Conservation (phyloP, 2,888 invertebrate species). For the Epinotia demarniana region DNA sequence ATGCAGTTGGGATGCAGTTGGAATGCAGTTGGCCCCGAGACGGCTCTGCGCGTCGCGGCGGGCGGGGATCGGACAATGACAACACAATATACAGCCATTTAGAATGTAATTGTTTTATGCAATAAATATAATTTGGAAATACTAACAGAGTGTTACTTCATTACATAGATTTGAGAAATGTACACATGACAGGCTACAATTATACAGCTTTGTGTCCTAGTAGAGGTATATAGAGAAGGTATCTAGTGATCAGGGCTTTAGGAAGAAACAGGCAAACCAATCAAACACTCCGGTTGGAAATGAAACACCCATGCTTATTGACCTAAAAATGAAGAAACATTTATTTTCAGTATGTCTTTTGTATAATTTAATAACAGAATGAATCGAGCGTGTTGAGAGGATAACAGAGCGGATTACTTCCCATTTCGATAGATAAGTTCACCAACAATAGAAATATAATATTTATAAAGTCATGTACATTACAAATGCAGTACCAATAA, state of each 20-base stretch:
- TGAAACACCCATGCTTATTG: slow-evolving; percentile 86
- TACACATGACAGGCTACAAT: slow-evolving; percentile 43
- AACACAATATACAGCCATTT: slow-evolving; percentile 44
- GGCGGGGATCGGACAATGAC: slow-evolving; percentile 35
- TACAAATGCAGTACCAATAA: slow-evolving; percentile 82
- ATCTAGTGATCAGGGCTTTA: slow-evolving; percentile 24
- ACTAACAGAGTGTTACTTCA: slow-evolving; percentile 44
- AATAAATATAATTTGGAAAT: slow-evolving; percentile 46
- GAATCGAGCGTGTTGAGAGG: slow-evolving; percentile 80
- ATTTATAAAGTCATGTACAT: slow-evolving; percentile 83
- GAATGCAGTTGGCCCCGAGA: not conserved
- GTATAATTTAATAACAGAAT: slow-evolving; percentile 86
- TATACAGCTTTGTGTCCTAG: slow-evolving; percentile 38
- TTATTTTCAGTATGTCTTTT: slow-evolving; percentile 89
- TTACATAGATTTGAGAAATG: slow-evolving; percentile 45
- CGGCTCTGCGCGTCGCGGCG: not conserved
- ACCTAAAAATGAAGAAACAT: slow-evolving; percentile 90
- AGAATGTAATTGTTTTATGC: slow-evolving; percentile 46
- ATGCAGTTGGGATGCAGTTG: not conserved
- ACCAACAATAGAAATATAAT: slow-evolving; percentile 83
- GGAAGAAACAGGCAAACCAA: slow-evolving; percentile 22
- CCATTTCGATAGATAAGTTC: slow-evolving; percentile 78
- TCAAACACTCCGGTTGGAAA: slow-evolving; percentile 58
- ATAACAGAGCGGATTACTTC: slow-evolving; percentile 81
- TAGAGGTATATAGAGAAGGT: slow-evolving; percentile 40